Base-by-base conservation (phyloP, 2,113 vertebrate genomes). In the Meles meles region DNA sequence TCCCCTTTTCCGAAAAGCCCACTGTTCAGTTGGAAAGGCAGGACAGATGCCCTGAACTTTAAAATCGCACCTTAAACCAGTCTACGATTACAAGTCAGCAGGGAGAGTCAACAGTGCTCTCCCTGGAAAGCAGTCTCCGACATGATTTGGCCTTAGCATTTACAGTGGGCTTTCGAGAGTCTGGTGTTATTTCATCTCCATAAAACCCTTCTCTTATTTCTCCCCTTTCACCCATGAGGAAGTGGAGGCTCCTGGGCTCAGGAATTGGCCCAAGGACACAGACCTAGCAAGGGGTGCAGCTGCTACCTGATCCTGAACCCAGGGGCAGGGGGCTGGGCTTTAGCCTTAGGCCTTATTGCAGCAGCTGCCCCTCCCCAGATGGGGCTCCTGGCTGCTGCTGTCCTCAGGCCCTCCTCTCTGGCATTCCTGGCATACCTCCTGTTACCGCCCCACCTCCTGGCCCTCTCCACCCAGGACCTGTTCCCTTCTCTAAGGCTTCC, bases 351-450 rank as follows among this genome's bases (percentile, higher is more conserved):
- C 2, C 4, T 55, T 42, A 17, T 20, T 8, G 17, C 10, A 7
- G 31, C 49, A 49, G 79, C 37, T 14, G 65, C 42, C 69, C 39
- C 61, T 47, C 37, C 15, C 23, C 9, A 55, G 2, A 10, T 49
- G 69, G 76, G 49, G 25, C 25, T 52, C 65, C 88, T 23, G 82
- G 23, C 11, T 37, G 71, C 77, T 57, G 77, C 44, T 8, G 74
- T 6, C 13, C 42, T 71, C 65, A 34, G 23, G 25, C 29, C 63
- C 74, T 20, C 77, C 72, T 67, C 95, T 63, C 31, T 2, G 7
- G 21, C 83, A 97, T 95, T 97, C 96, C 82, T 74, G 77, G 82
- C 96, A 96, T 95, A 52, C 97, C 94, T 96, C 55, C 34, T 13
- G 7, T 31, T 65, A 5, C 25, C 2, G 42, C 7, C 76, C 57